Evolutionary conservation across 2,113 vertebrate species (phyloP).

Genomic region (Epinephelus cyanopodus): DNA sequence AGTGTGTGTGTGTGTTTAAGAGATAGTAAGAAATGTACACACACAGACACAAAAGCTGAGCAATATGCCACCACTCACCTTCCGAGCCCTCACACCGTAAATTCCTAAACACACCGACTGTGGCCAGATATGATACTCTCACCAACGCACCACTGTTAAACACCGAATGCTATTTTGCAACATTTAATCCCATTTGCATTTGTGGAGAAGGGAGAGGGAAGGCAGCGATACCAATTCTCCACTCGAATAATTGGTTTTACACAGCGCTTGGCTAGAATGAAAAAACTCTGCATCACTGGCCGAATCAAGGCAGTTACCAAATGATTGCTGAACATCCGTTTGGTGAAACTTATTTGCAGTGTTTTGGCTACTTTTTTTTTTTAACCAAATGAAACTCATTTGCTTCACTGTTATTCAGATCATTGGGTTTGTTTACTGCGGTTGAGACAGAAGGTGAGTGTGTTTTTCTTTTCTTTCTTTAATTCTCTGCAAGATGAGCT

Average conservation of each 20-base stretch:
- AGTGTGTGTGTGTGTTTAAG: slow-evolving; percentile 34
- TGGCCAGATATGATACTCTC: background rate
- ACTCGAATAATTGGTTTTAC: slow-evolving; percentile 43
- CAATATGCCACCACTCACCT: slow-evolving; percentile 21
- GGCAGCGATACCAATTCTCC: slow-evolving; percentile 11
- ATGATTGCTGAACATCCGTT: slow-evolving; percentile 7
- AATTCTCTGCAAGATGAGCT: background rate
- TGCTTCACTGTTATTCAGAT: slow-evolving; percentile 7
- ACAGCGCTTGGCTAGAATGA: background rate
- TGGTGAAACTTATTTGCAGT: slow-evolving; percentile 16
- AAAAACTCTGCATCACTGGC: slow-evolving; percentile 1
- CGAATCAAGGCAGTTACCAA: background rate
- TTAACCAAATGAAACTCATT: background rate
- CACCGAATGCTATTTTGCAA: slow-evolving; percentile 14
- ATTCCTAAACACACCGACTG: slow-evolving; percentile 28
- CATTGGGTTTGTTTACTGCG: slow-evolving; percentile 27
- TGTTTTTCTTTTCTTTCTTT: background rate
- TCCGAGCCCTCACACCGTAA: slow-evolving; percentile 2
- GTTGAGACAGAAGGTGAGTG: background rate
- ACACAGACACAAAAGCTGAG: background rate
- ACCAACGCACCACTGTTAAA: background rate
- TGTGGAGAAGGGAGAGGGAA: slow-evolving; percentile 4
- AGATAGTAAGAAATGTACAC: slow-evolving; percentile 27
- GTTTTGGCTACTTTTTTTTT: background rate
- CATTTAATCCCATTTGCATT: slow-evolving; percentile 38